phyloP scores from a whole-genome alignment of 2,797 vertebrate genomes.

The Brotogeris chrysoptera region DNA sequence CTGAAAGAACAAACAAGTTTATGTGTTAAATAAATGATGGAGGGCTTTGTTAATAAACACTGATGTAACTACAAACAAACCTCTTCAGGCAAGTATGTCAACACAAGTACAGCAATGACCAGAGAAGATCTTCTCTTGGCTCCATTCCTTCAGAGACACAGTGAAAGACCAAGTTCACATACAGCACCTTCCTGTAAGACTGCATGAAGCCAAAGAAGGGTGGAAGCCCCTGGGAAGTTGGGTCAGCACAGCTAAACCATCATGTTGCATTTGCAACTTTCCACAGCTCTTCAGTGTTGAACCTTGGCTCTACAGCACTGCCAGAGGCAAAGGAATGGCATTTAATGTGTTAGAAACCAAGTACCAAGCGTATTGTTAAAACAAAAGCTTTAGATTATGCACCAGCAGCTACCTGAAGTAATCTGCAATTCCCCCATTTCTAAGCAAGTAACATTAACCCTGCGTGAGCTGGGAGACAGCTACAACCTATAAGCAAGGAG shows the following conservation, averaged over 20 bases:
- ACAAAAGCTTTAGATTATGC: not conserved
- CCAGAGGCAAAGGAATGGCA: not conserved
- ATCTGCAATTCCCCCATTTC: not conserved
- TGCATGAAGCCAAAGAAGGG: not conserved
- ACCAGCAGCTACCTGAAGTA: not conserved
- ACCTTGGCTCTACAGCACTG: not conserved
- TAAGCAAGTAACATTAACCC: not conserved
- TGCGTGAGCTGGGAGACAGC: not conserved
- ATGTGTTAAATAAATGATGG: not conserved
- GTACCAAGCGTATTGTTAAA: not conserved
- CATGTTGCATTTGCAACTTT: not conserved
- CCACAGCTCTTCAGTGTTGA: not conserved
- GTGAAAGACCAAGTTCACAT: not conserved
- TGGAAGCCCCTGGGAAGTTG: not conserved
- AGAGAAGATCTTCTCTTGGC: not conserved
- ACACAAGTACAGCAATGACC: not conserved
- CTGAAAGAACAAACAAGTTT: not conserved
- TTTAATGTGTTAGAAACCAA: not conserved
- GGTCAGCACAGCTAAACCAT: not conserved
- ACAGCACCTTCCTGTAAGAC: not conserved
- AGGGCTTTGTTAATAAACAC: constrained; percentile 29
- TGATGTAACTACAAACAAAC: constrained; percentile 3
- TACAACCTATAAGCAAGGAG: not conserved
- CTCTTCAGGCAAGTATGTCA: not conserved
- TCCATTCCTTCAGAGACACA: not conserved